Conservation (phyloP, 2,797 vertebrate species). For the Erpetoichthys calabaricus region DNA sequence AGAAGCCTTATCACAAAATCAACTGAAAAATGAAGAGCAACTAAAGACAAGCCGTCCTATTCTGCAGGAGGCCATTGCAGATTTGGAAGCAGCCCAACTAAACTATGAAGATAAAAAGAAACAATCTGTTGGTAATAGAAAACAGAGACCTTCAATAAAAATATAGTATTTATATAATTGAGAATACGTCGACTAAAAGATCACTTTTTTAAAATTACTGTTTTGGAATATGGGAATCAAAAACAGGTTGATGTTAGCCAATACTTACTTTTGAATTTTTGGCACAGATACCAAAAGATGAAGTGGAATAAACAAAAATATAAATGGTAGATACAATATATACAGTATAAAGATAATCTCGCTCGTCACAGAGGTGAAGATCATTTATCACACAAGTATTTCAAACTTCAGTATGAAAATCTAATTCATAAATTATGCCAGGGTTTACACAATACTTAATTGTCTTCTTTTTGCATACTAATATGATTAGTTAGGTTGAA, state of each 20-base stretch:
- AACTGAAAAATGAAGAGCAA: constrained; percentile 24
- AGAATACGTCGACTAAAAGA: neutral
- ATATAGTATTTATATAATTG: neutral
- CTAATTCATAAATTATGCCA: neutral
- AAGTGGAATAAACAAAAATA: neutral
- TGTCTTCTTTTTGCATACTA: too few relatives aligned
- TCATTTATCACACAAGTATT: neutral
- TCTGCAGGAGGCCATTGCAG: constrained; percentile 17
- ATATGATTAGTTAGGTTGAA: neutral
- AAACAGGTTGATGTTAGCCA: too few relatives aligned
- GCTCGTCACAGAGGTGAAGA: neutral
- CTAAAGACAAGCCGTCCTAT: constrained; percentile 17
- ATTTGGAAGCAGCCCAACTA: constrained; percentile 2
- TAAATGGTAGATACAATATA: neutral
- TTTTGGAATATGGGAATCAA: too few relatives aligned
- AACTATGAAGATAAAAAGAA: constrained; percentile 11
- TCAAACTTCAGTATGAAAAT: neutral
- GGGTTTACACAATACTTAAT: too few relatives aligned
- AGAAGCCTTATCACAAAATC: neutral
- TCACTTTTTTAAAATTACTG: too few relatives aligned
- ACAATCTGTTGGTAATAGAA: constrained; percentile 12
- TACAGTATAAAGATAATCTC: neutral
- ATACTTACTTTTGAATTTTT: neutral
- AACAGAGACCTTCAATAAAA: neutral
- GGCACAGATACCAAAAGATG: neutral